Conservation (phyloP, 2,113 vertebrate species). For the Mirza zaza region DNA sequence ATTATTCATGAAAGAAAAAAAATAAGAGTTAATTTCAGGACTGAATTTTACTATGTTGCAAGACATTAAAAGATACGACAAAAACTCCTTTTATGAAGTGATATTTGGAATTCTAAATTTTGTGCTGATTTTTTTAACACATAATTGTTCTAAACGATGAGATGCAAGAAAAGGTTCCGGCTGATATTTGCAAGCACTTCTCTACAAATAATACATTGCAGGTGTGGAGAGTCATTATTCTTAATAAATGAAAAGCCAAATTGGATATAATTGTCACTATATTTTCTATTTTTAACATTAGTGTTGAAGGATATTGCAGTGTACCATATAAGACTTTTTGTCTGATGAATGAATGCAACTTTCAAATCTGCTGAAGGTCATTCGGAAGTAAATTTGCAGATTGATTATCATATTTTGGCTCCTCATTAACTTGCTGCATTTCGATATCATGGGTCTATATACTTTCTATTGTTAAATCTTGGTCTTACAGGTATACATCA, state of each 20-base stretch:
- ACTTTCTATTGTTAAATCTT: background rate
- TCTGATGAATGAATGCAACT: background rate
- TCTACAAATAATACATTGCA: conserved; percentile 62
- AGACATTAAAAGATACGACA: conserved; percentile 29
- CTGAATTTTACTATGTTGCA: conserved; percentile 22
- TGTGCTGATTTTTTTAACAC: conserved; percentile 44
- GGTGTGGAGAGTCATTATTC: conserved; percentile 61
- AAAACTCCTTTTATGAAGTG: conserved; percentile 35
- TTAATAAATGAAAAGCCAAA: conserved; percentile 54
- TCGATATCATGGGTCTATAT: background rate
- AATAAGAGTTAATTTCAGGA: background rate
- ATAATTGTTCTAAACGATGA: conserved; percentile 54
- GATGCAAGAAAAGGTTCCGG: background rate
- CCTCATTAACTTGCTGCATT: background rate
- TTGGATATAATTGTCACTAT: conserved; percentile 50
- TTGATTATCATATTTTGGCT: background rate
- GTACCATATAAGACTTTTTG: background rate
- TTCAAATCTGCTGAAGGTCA: conserved; percentile 18
- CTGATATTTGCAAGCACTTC: conserved; percentile 58
- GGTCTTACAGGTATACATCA: background rate
- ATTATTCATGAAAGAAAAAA: conserved; percentile 53
- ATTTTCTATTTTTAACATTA: conserved; percentile 52
- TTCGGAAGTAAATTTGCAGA: background rate
- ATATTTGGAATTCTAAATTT: conserved; percentile 60
- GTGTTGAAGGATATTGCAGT: conserved; percentile 4